Base-by-base conservation (phyloP, 1,140 invertebrate species). In the Ceratina calcarata region DNA sequence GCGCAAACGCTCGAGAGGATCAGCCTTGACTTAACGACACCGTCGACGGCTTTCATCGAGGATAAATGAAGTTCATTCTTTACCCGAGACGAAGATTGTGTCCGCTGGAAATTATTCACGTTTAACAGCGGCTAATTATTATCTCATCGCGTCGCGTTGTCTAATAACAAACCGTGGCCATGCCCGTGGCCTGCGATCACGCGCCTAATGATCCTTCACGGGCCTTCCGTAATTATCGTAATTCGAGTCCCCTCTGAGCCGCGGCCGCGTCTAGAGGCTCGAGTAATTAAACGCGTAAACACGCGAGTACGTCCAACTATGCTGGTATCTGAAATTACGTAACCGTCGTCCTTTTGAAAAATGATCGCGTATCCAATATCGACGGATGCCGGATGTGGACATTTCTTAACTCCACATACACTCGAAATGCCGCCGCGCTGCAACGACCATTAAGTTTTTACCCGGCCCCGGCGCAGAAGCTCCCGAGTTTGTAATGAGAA, bases 121-220 rank as follows among this genome's bases (percentile, higher is more conserved):
- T 57, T 82, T 64, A 81, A 61, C 57, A 68, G 65, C 66, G 57
- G 58, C 58, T 61, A 82, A 82, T 82, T 82, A 80, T 66, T 79
- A 81, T 82, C 80, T 81, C 81, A 67, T 82, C 81, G 62, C 37
- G 66, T 66, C 66, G 58, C 37, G 37, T 45, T 45, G 37, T 22
- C 51, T 58, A 73, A 57, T 81, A 82, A 82, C 57, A 69, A 82
- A 82, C 74, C 68, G 45, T 66, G 18, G 8, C 60, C 20, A 18
- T 64, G 58, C 6, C 22, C 53, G 24, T 70, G 51, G 16, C 45
- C 22, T 12, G 45, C 45, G 60, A 73, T 64, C 27, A 64, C 12
- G 32, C 58, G 45, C 49, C 64, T 73, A 73, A 73, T 32, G 45
- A 73, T 64, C 71, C 58, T 64, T 64, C 18, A 45, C 37, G 20